A percentile compares a stretch with the other conserved stretches of the same genome.
These are phyloP conservation scores for Nilaparvata lugens DNA, from an alignment of 1,140 invertebrate species.

Conservation along the genomic window DNA sequence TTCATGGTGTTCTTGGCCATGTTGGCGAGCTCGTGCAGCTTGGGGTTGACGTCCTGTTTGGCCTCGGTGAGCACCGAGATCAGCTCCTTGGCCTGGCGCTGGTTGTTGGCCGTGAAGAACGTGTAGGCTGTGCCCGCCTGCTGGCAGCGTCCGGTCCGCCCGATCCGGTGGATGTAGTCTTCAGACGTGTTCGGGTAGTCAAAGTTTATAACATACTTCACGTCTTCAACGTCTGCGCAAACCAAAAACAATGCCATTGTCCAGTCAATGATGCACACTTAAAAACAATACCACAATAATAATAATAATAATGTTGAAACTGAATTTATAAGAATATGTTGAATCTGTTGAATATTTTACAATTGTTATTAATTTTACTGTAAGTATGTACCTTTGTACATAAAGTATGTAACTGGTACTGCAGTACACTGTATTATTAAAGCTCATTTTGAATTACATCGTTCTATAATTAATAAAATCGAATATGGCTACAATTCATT, in stretches of 20 bases:
- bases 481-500: no score
- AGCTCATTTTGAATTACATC: no score
- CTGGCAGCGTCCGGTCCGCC: constrained; percentile 89
- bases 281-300: no score
- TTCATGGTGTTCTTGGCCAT: constrained; percentile 24
- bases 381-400: no score
- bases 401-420: no score
- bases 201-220: constrained; percentile 99
- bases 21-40: constrained; percentile 50
- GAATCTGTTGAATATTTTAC: no score
- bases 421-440: no score
- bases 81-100: constrained; percentile 85
- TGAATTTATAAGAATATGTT: no score
- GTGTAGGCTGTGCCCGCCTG: constrained; percentile 98
- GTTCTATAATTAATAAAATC: no score
- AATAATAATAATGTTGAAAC: no score
- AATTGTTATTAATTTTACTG: no score
- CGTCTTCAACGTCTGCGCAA: constrained; percentile 94
- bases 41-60: constrained; percentile 81
- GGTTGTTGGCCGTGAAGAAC: constrained; percentile 91
- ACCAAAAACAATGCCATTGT: neutral
- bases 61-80: constrained; percentile 89
- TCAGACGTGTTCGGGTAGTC: constrained; percentile 98
- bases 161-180: constrained; percentile 99
- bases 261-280: constrained; percentile 1